Evolutionary conservation across 2,113 vertebrate species (phyloP).

Genomic region (Spilogale gracilis): DNA sequence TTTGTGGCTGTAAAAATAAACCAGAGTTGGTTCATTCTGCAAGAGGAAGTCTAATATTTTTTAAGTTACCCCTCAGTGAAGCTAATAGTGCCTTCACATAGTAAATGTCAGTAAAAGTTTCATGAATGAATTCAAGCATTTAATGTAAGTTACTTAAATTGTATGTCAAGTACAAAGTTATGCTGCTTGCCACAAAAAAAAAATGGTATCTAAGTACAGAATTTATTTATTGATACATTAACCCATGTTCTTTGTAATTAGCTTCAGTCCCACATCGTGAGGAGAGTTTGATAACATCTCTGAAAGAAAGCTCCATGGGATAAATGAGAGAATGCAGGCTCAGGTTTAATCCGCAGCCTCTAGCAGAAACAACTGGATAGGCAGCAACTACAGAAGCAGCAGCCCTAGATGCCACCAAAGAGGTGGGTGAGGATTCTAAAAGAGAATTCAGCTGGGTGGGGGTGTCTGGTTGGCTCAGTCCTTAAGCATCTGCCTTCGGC

Average conservation of each 20-base stretch:
- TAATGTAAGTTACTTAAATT: slow-evolving; percentile 20
- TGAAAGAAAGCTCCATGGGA: not conserved
- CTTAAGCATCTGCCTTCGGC: too few relatives aligned
- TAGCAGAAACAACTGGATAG: not conserved
- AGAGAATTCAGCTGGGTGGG: not conserved
- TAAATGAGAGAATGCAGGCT: slow-evolving; percentile 9
- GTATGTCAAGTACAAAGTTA: slow-evolving; percentile 18
- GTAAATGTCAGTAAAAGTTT: slow-evolving; percentile 33
- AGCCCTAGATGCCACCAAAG: not conserved
- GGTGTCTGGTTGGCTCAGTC: too few relatives aligned
- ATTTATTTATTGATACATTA: slow-evolving; percentile 17
- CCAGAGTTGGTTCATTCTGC: not conserved
- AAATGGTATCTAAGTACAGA: not conserved
- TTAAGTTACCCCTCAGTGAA: not conserved
- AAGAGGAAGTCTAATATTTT: not conserved
- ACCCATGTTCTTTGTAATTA: slow-evolving; percentile 3
- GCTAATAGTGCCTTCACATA: not conserved
- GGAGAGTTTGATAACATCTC: not conserved
- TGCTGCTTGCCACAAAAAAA: not conserved
- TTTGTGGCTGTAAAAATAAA: not conserved
- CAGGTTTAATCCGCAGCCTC: not conserved
- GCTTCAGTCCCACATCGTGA: not conserved
- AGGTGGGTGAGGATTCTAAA: not conserved
- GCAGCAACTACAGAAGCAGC: not conserved
- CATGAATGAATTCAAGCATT: slow-evolving; percentile 22